phyloP scores from a whole-genome alignment of 2,797 vertebrate species.

The Acipenser oxyrinchus region DNA sequence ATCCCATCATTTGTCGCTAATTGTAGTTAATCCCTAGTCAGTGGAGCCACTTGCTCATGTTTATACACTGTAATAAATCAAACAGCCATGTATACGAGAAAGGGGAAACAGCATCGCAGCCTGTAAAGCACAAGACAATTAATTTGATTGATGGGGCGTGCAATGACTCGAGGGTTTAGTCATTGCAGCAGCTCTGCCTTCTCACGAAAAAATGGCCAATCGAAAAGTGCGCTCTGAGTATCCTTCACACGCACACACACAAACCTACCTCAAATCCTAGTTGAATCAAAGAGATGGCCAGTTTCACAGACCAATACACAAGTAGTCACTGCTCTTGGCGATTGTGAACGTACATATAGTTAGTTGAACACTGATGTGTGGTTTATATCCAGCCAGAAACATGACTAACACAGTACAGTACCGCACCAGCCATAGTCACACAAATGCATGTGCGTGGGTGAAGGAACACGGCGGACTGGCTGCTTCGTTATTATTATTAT shows the following conservation, averaged over 20 bases:
- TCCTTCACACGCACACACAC: not conserved
- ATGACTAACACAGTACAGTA: not conserved
- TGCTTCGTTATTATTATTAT: not conserved
- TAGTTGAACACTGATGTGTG: not conserved
- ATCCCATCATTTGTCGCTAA: slow-evolving; percentile 54
- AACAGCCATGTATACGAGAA: slow-evolving; percentile 47
- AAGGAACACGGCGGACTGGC: not conserved
- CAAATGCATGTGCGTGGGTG: not conserved
- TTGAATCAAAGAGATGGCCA: too few species aligned
- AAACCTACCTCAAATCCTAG: not conserved
- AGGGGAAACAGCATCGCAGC: slow-evolving; percentile 34
- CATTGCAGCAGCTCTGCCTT: slow-evolving; percentile 21
- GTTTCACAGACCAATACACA: too few species aligned
- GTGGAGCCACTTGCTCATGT: slow-evolving; percentile 41
- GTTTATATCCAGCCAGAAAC: not conserved
- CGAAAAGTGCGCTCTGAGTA: slow-evolving; percentile 7
- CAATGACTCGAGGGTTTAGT: slow-evolving; percentile 56
- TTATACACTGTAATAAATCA: slow-evolving; percentile 47
- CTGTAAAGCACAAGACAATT: slow-evolving; percentile 54
- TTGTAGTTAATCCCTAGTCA: slow-evolving; percentile 13
- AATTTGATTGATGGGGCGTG: slow-evolving; percentile 59
- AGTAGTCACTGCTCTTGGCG: not conserved
- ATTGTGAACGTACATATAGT: not conserved
- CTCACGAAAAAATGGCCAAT: slow-evolving; percentile 18
- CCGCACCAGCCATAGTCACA: not conserved